Conservation (phyloP, 1,140 invertebrate species). For the Globodera rostochiensis region DNA sequence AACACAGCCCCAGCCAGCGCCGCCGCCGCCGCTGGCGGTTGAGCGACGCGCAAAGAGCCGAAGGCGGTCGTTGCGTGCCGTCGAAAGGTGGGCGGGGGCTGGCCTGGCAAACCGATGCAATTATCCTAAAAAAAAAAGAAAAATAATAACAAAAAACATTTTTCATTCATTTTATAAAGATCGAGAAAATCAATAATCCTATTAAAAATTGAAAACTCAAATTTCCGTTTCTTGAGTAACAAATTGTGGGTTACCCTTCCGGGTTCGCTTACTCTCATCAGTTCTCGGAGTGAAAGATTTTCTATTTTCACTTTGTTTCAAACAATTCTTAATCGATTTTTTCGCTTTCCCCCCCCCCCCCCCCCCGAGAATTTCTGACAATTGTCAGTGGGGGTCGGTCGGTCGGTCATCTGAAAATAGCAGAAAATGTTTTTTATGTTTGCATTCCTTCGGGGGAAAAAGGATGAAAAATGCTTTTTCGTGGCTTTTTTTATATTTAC, state of each 20-base stretch:
- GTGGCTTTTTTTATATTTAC: too few species aligned
- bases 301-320: too few species aligned
- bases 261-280: too few species aligned
- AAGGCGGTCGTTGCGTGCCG: slow-evolving; percentile 13
- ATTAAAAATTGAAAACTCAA: too few species aligned
- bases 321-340: not conserved
- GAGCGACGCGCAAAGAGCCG: slow-evolving; percentile 8
- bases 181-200: too few species aligned
- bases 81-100: slow-evolving; percentile 11
- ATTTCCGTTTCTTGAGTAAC: too few species aligned
- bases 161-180: not conserved
- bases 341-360: not conserved
- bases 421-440: not conserved
- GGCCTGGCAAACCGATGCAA: too few species aligned
- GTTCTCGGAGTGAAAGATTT: too few species aligned
- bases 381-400: not conserved
- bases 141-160: not conserved
- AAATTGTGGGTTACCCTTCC: too few species aligned
- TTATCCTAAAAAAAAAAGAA: too few species aligned
- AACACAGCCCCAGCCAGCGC: not conserved
- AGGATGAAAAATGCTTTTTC: not conserved
- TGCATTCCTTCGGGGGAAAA: not conserved
- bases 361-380: not conserved
- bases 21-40: not conserved
- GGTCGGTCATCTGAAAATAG: not conserved